Percentiles rank a stretch among this genome's conserved stretches.
Conservation (phyloP, 2,888 invertebrate species). For the Tricholauxania praeusta region DNA sequence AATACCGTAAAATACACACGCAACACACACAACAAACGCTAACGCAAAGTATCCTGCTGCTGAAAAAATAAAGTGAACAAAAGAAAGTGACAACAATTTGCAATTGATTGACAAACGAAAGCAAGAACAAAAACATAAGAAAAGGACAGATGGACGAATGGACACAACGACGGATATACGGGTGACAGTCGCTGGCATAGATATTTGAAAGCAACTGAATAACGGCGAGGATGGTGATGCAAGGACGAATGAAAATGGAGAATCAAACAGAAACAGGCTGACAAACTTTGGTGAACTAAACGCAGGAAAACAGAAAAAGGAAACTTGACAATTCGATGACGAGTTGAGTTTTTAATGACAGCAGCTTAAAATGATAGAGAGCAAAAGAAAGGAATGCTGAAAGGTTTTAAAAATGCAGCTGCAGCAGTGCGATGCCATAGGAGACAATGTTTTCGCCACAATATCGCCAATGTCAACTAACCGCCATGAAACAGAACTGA, state of each 20-base stretch:
- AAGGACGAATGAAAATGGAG: conserved; percentile 15
- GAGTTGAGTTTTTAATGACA: neutral
- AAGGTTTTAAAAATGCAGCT: conserved; percentile 11
- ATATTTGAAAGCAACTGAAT: conserved; percentile 4
- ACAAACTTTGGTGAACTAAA: no score
- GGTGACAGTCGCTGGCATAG: neutral
- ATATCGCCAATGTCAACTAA: no score
- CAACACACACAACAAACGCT: neutral
- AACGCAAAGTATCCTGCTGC: neutral
- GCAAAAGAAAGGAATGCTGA: conserved; percentile 28
- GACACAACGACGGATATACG: no score
- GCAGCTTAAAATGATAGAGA: neutral
- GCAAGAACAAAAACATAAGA: neutral
- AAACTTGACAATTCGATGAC: conserved; percentile 52
- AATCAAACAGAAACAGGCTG: no score
- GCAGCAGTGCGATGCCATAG: no score
- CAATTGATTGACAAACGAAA: conserved; percentile 60
- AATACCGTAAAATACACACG: conserved; percentile 29
- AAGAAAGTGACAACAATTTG: conserved; percentile 51
- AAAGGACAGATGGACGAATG: neutral
- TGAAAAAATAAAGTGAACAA: conserved; percentile 17
- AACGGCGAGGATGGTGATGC: neutral
- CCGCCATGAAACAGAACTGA: neutral
- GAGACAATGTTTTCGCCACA: no score
- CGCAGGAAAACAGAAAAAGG: conserved; percentile 48